phyloP scores from a whole-genome alignment of 2,797 vertebrate genomes.

The Perodicticus potto region DNA sequence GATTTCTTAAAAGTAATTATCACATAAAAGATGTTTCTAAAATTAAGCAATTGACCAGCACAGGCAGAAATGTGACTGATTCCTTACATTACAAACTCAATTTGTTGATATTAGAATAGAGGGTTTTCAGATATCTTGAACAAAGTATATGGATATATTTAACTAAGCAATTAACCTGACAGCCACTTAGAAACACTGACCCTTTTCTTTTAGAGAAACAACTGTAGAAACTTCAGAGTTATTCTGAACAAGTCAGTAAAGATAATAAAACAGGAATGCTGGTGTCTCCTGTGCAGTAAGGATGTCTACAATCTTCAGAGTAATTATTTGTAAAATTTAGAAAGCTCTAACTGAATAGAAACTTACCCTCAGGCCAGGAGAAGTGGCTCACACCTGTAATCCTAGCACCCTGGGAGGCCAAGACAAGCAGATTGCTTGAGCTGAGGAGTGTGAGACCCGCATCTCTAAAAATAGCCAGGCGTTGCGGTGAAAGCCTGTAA shows the following conservation, averaged over 20 bases:
- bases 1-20: conserved; percentile 44
- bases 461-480: too few species aligned
- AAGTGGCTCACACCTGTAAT: too few species aligned
- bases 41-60: conserved; percentile 45
- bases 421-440: too few species aligned
- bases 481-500: too few species aligned
- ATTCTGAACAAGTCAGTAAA: background rate
- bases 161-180: conserved; percentile 17
- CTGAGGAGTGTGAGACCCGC: too few species aligned
- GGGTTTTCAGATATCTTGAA: background rate
- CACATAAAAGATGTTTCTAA: conserved; percentile 18
- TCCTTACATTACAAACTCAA: conserved; percentile 40
- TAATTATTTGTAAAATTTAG: background rate
- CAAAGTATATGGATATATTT: conserved; percentile 23
- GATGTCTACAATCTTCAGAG: background rate
- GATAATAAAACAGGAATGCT: background rate
- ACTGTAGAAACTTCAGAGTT: background rate
- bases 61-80: conserved; percentile 19
- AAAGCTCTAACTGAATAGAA: background rate
- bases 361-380: background rate
- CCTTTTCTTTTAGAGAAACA: conserved; percentile 33
- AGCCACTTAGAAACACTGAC: conserved; percentile 11
- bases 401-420: too few species aligned
- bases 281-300: background rate
- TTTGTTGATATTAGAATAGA: conserved; percentile 44